Base-by-base conservation (phyloP, 2,888 invertebrate genomes). In the Drosophila buzzatii region DNA sequence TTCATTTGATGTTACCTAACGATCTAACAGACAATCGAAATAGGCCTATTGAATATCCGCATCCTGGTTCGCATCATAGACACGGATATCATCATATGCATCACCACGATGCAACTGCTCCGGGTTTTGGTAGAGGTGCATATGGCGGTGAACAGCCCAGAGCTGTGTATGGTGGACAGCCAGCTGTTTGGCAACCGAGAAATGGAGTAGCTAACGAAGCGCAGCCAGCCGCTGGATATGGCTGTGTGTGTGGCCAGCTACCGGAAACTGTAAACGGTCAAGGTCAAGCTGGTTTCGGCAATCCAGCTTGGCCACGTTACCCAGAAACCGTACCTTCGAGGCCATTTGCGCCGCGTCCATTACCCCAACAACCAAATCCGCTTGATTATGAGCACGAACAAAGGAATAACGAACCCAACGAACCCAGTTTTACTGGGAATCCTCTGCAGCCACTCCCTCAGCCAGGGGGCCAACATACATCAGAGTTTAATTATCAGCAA, bases 381-480 rank as follows among this genome's bases (percentile, higher is more conserved):
- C 14, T 14, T 14, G 37, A 37, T 37, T 37, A 37, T 37, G 37
- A 37, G 14, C 14, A 5, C 14, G 37, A 14, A 0, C 37, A 14
- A 6, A 37, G 37, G 37, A 3, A 27, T 27, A 27, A 27, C 4
- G n/a, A n/a, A n/a, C 27, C 27, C 27, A 27, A 27, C 3, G 5
- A 57, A 14, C 23, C 63, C 16, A 52, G 31, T 27, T 47, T 8
- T n/a, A 10, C 1, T 31, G 51, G 33, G 1, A 63, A 12, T 12
- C 27, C 70, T 4, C 4, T 70, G 10, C 63, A 75, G 35, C 63
- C 70, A 3, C 60, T 44, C 2, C 52, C 8, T 62, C 79, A 14
- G 0, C 2, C 7, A 3, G 51, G 39, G 56, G 31, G 12, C 4
- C 27, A 9, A 12, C 31, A 14, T 5, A 7, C 18, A 33, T 33